phyloP scores from a whole-genome alignment of 2,797 vertebrate genomes.

The Trachops cirrhosus region DNA sequence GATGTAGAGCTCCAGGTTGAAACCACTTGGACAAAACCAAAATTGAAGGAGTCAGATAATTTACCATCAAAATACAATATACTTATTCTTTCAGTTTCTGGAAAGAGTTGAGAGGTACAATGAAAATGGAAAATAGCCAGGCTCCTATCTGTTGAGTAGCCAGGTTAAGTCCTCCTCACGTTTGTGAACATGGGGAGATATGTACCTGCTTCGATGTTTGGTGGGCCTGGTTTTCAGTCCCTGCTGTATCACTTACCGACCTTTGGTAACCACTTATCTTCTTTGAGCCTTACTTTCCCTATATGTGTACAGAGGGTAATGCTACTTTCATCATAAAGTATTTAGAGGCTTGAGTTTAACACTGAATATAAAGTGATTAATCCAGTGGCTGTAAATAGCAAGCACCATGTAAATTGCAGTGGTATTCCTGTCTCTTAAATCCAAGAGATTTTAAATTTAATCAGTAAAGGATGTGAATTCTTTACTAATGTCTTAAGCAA shows the following conservation, averaged over 20 bases:
- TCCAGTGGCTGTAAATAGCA: background rate
- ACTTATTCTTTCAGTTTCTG: background rate
- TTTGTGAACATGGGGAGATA: background rate
- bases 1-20: background rate
- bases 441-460: conserved; percentile 13
- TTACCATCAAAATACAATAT: background rate
- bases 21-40: background rate
- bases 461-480: background rate
- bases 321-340: background rate
- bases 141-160: background rate
- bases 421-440: conserved; percentile 27
- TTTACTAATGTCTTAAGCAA: conserved; percentile 13
- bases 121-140: background rate
- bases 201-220: background rate
- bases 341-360: conserved; percentile 1
- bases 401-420: background rate
- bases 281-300: background rate
- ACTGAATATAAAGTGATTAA: background rate
- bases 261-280: background rate
- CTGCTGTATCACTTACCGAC: background rate
- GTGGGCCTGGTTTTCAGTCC: background rate
- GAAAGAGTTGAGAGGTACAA: background rate
- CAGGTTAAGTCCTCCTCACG: background rate
- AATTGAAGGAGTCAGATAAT: background rate
- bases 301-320: background rate